These are phyloP conservation scores for Elegia similella DNA, from an alignment of 2,888 invertebrate genomes.

Conservation along the genomic window DNA sequence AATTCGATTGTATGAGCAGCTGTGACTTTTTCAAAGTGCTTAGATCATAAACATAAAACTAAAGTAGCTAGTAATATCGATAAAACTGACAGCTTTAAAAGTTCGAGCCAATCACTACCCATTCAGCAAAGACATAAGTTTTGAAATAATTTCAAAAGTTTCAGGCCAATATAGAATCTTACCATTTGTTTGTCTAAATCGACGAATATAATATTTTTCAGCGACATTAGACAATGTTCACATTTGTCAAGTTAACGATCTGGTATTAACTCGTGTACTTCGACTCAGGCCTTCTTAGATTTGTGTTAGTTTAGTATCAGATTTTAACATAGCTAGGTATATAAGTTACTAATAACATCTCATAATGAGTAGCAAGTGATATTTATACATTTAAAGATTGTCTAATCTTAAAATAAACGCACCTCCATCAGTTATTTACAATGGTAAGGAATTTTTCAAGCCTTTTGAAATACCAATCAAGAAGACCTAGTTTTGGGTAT, in stretches of 20 bases:
- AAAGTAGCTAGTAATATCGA: neutral
- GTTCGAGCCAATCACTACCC: neutral
- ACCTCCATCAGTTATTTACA: too few species aligned
- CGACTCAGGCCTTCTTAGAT: too few species aligned
- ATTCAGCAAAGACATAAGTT: neutral
- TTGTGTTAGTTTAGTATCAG: too few species aligned
- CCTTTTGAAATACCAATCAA: too few species aligned
- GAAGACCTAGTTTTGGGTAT: too few species aligned
- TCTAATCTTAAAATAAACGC: too few species aligned
- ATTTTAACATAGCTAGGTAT: too few species aligned
- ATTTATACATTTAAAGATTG: too few species aligned
- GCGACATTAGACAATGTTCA: neutral
- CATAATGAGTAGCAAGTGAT: too few species aligned
- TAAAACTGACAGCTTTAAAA: neutral
- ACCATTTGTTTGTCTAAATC: neutral
- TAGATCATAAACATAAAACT: neutral
- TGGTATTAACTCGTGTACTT: too few species aligned
- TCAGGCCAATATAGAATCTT: neutral
- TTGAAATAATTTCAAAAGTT: neutral
- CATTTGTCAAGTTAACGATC: neutral
- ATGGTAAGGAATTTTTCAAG: too few species aligned
- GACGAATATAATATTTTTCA: neutral
- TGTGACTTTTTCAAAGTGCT: neutral
- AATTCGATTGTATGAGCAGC: neutral
- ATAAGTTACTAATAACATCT: too few species aligned